A percentile compares a stretch with the other conserved stretches of the same genome.
phyloP scores from a whole-genome alignment of 2,113 vertebrate genomes.

The Zosterops japonicus region DNA sequence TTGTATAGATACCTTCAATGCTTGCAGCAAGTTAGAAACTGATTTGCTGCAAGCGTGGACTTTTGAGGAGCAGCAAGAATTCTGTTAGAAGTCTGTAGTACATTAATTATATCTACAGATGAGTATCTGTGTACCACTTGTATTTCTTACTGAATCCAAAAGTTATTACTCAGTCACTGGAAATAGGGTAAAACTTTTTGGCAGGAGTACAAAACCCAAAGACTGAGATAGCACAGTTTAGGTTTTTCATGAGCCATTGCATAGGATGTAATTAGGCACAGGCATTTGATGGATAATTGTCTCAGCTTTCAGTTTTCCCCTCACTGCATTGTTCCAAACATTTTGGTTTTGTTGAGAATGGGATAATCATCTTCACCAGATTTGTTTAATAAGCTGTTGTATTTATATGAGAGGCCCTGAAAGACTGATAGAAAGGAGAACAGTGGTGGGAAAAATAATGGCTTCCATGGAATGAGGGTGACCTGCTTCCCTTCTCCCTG shows the following conservation, averaged over 20 bases:
- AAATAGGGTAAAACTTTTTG: background rate
- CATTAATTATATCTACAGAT: background rate
- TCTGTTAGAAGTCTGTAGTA: background rate
- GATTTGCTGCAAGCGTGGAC: background rate
- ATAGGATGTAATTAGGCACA: background rate
- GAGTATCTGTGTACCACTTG: background rate
- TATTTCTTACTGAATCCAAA: background rate
- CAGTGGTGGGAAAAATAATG: background rate
- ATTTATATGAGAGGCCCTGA: background rate
- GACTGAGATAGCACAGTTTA: background rate
- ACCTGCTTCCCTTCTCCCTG: background rate
- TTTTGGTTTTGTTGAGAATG: background rate
- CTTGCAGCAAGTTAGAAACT: background rate
- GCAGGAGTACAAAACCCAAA: background rate
- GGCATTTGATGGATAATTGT: background rate
- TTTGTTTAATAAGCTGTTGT: background rate
- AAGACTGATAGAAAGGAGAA: background rate
- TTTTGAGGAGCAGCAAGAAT: rapidly evolving
- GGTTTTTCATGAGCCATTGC: background rate
- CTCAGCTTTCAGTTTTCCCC: background rate
- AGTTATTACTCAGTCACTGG: background rate
- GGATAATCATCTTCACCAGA: background rate
- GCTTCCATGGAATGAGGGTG: background rate
- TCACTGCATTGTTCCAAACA: background rate
- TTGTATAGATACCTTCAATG: background rate